Evolutionary conservation across 2,113 vertebrate genomes (phyloP), one percentile per base, ranked within the genome.

Genomic region (Triplophysa rosa): DNA sequence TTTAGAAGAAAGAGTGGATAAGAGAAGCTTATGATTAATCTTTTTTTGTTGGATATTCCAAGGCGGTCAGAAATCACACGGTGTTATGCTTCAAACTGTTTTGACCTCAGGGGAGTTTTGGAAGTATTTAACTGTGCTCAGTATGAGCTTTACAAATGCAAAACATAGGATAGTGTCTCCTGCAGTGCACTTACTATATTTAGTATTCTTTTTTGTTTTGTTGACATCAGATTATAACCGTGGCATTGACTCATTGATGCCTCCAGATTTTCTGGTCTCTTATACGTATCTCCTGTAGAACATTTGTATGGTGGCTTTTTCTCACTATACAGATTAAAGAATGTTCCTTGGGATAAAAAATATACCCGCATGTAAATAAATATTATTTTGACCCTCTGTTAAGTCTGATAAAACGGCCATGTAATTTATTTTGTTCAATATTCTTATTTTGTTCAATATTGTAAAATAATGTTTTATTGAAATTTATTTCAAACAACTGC

Each of bases 91-190:
- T 26, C 2, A n/a, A 42, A 7, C 19, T 61, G 8, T 42, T 42
- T 62, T 47, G 71, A 74, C 37, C 37, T 47, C 26, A 56, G 26
- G 19, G 11, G 71, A 26, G 8, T n/a, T 47, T 74, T 13, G 21
- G 13, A 42, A 17, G 8, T 5, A 3, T 61, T 73, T 37, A 40
- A 29, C 8, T 8, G 66, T 6, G 13, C 42, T 69, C 21, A 3
- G 14, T 21, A 67, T 67, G 40, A 67, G n/a, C 65, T 49, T 49
- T 37, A 49, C 42, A 49, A 68, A 68, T 68, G 26, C 66, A 7
- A 37, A 0, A 37, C 33, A 29, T 24, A 17, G 9, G 9, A 1
- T 8, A 8, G 47, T n/a, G 9, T 19, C 26, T 54, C 6, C 49
- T 58, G 49, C 68, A 17, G 13, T 37, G 24, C 24, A n/a, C 5